Percentiles rank a stretch among this genome's conserved stretches.
phyloP scores from a whole-genome alignment of 2,113 vertebrate genomes.

The Lasiurus cinereus region DNA sequence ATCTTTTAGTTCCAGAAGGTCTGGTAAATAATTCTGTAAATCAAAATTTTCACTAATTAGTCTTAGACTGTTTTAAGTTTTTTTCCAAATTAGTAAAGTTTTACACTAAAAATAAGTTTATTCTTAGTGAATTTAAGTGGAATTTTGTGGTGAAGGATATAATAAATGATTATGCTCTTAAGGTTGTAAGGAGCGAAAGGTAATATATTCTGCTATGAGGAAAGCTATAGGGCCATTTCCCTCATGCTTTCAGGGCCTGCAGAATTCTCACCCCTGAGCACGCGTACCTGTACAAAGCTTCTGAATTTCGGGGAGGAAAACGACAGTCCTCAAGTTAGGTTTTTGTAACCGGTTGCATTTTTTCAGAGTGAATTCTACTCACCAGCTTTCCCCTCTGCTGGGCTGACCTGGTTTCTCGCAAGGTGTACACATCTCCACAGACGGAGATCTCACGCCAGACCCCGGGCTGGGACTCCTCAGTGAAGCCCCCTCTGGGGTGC shows the following conservation, averaged over 20 bases:
- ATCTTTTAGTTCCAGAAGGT: constrained; percentile 45
- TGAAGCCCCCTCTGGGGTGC: constrained; percentile 98
- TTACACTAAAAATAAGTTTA: not conserved
- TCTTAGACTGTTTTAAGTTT: not conserved
- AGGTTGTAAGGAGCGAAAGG: not conserved
- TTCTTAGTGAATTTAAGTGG: not conserved
- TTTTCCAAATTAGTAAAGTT: constrained; percentile 42
- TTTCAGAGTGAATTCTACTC: constrained; percentile 71
- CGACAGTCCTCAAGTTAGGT: accelerated
- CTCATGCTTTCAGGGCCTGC: not conserved
- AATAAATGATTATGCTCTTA: not conserved
- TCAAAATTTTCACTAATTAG: constrained; percentile 19
- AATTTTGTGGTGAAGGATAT: not conserved
- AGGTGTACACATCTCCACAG: constrained; percentile 97
- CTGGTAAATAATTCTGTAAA: constrained; percentile 51
- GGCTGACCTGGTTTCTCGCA: constrained; percentile 97
- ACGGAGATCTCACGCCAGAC: constrained; percentile 99
- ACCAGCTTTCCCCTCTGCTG: constrained; percentile 98
- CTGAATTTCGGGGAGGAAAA: not conserved
- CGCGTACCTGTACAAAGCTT: not conserved
- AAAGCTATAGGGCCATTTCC: not conserved
- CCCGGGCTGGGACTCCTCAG: constrained; percentile 96
- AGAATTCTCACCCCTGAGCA: not conserved
- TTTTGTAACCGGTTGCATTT: not conserved
- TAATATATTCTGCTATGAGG: not conserved